These are phyloP conservation scores for Gila orcuttii DNA, from an alignment of 2,113 vertebrate genomes.

Conservation along the genomic window DNA sequence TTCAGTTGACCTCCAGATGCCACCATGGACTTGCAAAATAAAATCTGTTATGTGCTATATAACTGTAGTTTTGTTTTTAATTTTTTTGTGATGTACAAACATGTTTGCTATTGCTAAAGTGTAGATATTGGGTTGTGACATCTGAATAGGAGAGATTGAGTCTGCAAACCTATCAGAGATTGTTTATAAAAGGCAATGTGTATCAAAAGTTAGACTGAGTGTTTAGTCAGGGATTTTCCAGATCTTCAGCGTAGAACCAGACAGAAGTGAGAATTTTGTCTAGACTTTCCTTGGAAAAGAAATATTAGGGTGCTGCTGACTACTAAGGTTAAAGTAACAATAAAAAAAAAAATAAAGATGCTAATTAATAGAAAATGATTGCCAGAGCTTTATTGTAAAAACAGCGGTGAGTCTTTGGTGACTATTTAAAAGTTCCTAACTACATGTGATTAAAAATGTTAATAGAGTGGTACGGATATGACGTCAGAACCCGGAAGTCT, in stretches of 20 bases:
- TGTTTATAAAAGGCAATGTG: background rate
- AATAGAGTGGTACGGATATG: too few species aligned
- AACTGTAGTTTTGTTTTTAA: background rate
- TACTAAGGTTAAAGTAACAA: background rate
- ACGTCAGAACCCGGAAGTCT: too few species aligned
- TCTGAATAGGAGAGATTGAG: background rate
- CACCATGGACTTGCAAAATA: slow-evolving; percentile 37
- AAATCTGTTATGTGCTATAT: slow-evolving; percentile 19
- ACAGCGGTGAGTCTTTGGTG: background rate
- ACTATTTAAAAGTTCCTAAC: background rate
- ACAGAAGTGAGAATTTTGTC: background rate
- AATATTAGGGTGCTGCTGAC: background rate
- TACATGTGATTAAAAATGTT: background rate
- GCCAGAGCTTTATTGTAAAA: background rate
- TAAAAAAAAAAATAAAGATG: background rate
- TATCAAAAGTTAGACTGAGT: background rate
- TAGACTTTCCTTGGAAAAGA: background rate
- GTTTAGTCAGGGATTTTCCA: background rate
- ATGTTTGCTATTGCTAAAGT: background rate
- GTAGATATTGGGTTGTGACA: background rate
- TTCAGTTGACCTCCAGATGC: background rate
- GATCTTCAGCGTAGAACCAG: background rate
- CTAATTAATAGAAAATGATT: background rate
- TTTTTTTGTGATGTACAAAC: background rate
- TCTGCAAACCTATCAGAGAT: background rate